Evolutionary conservation across 2,888 invertebrate species (phyloP).

Genomic region (Nasonovia ribisnigri): DNA sequence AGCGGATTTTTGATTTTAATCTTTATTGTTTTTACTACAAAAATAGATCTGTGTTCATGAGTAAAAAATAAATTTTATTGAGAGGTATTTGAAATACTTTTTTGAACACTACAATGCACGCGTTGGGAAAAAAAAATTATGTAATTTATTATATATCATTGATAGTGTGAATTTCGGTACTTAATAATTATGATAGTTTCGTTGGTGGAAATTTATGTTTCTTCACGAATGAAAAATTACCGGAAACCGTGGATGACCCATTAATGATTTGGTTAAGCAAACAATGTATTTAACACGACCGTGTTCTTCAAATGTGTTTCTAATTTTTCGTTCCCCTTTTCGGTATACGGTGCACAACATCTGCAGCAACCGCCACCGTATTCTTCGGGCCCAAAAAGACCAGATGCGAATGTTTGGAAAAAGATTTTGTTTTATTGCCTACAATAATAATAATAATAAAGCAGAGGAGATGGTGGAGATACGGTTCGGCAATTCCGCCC

Average conservation of each 20-base stretch:
- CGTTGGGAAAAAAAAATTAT: not conserved
- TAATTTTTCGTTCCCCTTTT: constrained; percentile 48
- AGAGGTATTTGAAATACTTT: not conserved
- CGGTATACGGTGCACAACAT: constrained; percentile 3
- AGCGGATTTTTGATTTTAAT: not conserved
- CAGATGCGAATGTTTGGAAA: constrained; percentile 62
- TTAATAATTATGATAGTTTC: not conserved
- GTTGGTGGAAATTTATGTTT: not conserved
- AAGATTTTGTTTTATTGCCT: constrained; percentile 61
- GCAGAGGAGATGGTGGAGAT: constrained; percentile 20
- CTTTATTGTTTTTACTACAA: not conserved
- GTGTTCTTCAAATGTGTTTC: constrained; percentile 52
- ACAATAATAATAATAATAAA: not conserved
- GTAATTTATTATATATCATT: not conserved
- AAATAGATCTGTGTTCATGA: not conserved
- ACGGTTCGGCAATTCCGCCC: constrained; percentile 50
- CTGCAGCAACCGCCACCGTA: constrained; percentile 18
- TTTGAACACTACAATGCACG: not conserved
- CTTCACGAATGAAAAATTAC: not conserved
- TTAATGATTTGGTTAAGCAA: constrained; percentile 48
- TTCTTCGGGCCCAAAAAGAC: not conserved
- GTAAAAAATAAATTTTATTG: not conserved
- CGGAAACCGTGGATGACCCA: constrained; percentile 20
- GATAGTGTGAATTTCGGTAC: not conserved
- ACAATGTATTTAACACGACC: constrained; percentile 54